Evolutionary conservation across 2,888 invertebrate species (phyloP).

Genomic region (Hypsopygia costalis): DNA sequence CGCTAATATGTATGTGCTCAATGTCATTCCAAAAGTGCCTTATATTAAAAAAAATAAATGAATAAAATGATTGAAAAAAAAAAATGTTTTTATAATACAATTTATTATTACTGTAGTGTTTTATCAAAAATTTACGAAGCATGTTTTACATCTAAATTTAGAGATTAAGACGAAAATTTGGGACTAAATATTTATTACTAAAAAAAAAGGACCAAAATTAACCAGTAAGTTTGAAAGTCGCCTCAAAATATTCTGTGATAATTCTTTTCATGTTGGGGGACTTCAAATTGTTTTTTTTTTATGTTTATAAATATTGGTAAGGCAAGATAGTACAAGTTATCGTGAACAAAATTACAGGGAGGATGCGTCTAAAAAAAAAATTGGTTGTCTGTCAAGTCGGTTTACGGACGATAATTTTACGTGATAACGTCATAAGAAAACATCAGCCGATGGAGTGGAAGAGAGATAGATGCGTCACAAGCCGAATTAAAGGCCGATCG

Average conservation of each 20-base stretch:
- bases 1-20: conserved; percentile 48
- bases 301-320: neutral
- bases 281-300: conserved; percentile 58
- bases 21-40: conserved; percentile 73
- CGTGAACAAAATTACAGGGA: no score
- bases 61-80: conserved; percentile 21
- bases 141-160: conserved; percentile 36
- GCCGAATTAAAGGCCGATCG: no score
- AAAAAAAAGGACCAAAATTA: conserved; percentile 31
- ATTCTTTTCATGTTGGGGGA: conserved; percentile 73
- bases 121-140: conserved; percentile 31
- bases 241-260: conserved; percentile 79
- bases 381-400: no score
- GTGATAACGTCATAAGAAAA: no score
- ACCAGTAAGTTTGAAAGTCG: conserved; percentile 55
- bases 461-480: no score
- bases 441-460: no score
- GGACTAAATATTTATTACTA: neutral
- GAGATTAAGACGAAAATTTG: neutral
- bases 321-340: no score
- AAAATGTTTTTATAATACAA: conserved; percentile 8
- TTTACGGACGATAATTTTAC: no score
- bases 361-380: no score
- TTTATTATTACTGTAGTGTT: conserved; percentile 11
- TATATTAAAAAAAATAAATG: conserved; percentile 33